Evolutionary conservation across 2,797 vertebrate genomes (phyloP).

Genomic region (Acrossocheilus fasciatus): DNA sequence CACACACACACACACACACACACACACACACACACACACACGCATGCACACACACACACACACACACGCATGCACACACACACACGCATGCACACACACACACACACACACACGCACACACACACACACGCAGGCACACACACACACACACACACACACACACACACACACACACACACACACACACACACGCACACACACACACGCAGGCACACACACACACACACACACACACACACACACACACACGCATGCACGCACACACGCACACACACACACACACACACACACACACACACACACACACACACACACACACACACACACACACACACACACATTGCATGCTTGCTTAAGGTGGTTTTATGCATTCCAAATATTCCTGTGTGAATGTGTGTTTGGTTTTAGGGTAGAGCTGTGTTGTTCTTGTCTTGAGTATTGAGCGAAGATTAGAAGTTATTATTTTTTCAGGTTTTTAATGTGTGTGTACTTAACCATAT

Average conservation of each 20-base stretch:
- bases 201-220: too few species aligned
- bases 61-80: neutral
- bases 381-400: neutral
- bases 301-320: neutral
- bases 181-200: too few species aligned
- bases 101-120: too few species aligned
- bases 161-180: neutral
- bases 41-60: neutral
- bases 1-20: too few species aligned
- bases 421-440: neutral
- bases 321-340: neutral
- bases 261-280: too few species aligned
- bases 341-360: conserved; percentile 14
- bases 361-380: neutral
- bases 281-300: too few species aligned
- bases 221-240: too few species aligned
- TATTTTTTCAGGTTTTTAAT: neutral
- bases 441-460: neutral
- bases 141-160: neutral
- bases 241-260: too few species aligned
- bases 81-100: too few species aligned
- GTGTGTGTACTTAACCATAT: too few species aligned
- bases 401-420: neutral
- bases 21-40: too few species aligned
- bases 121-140: too few species aligned